phyloP scores from a whole-genome alignment of 1,140 invertebrate species.

The Maniola jurtina region DNA sequence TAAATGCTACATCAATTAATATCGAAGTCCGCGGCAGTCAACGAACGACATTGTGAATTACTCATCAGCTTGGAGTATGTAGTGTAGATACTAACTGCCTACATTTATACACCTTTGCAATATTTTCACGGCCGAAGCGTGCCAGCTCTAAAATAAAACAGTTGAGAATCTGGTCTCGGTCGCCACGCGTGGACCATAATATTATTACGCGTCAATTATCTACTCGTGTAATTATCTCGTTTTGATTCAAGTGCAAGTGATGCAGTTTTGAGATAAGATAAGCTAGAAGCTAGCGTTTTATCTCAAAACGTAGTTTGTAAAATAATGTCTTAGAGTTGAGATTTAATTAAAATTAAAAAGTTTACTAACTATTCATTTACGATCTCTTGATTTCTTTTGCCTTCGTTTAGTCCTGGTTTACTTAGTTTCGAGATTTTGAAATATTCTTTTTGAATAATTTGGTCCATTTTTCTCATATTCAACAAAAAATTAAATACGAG shows the following conservation, averaged over 20 bases:
- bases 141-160: slow-evolving; percentile 75
- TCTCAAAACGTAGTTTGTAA: no score
- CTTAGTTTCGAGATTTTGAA: no score
- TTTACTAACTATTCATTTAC: no score
- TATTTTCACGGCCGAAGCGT: slow-evolving; percentile 66
- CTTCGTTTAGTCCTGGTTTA: no score
- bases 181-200: slow-evolving; percentile 46
- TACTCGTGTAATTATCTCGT: slow-evolving; percentile 48
- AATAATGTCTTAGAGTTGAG: no score
- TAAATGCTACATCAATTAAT: slow-evolving; percentile 39
- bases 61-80: slow-evolving; percentile 50
- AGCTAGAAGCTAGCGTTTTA: no score
- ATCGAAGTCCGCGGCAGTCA: slow-evolving; percentile 40
- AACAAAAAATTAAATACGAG: no score
- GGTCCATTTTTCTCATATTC: no score
- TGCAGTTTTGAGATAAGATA: neutral
- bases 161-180: slow-evolving; percentile 63
- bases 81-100: slow-evolving; percentile 33
- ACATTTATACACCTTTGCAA: slow-evolving; percentile 56
- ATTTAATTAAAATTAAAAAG: no score
- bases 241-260: slow-evolving; percentile 30
- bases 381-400: no score
- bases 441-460: no score
- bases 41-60: slow-evolving; percentile 61
- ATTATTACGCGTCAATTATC: slow-evolving; percentile 50